Evolutionary conservation across 2,797 vertebrate genomes (phyloP).

Genomic region (Myotis myotis): DNA sequence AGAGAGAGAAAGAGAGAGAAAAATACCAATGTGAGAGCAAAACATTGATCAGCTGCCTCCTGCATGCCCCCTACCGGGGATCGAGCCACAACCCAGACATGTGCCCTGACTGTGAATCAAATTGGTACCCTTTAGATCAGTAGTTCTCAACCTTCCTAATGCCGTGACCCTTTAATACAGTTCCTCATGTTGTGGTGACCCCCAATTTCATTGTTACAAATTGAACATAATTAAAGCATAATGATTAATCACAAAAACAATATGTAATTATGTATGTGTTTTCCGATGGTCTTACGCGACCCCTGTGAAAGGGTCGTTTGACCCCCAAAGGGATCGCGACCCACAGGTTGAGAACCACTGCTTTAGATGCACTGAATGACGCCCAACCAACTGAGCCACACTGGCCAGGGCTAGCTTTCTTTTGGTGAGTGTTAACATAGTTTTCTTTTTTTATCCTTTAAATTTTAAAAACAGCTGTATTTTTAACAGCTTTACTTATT

Average conservation of each 20-base stretch:
- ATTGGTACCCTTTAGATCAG: background rate
- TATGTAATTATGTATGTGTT: too few relatives aligned
- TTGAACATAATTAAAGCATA: too few relatives aligned
- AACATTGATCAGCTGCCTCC: background rate
- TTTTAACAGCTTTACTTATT: conserved; percentile 21
- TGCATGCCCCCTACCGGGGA: background rate
- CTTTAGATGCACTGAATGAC: background rate
- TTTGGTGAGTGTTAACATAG: background rate
- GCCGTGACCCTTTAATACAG: too few relatives aligned
- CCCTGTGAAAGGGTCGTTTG: too few relatives aligned
- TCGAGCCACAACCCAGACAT: background rate
- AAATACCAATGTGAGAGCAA: background rate
- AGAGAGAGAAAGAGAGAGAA: background rate
- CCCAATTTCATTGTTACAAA: too few relatives aligned
- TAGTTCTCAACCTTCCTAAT: too few relatives aligned
- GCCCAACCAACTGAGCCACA: background rate
- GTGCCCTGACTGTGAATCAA: background rate
- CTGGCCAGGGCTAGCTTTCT: background rate
- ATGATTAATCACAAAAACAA: too few relatives aligned
- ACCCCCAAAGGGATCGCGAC: too few relatives aligned
- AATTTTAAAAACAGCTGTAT: background rate
- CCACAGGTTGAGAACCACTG: too few relatives aligned
- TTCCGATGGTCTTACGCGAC: too few relatives aligned
- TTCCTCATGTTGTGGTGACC: too few relatives aligned
- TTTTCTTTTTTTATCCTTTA: background rate